phyloP scores from a whole-genome alignment of 2,113 vertebrate genomes.

The Halichoerus grypus region DNA sequence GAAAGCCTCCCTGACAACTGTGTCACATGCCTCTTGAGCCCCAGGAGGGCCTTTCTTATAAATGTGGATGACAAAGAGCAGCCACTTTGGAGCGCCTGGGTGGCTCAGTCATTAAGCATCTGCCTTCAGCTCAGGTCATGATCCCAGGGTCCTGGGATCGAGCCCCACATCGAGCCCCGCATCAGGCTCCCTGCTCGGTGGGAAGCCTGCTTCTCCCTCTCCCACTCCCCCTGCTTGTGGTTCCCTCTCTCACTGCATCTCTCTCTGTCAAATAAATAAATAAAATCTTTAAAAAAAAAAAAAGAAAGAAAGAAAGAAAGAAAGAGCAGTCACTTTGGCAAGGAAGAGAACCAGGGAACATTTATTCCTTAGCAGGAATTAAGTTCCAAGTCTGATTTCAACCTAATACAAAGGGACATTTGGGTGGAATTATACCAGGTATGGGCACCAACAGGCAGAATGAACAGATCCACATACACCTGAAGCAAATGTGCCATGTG shows the following conservation, averaged over 20 bases:
- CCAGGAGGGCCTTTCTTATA: background rate
- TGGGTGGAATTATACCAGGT: background rate
- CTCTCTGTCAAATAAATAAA: too few relatives aligned
- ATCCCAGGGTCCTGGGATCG: too few relatives aligned
- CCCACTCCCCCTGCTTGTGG: too few relatives aligned
- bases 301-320: too few relatives aligned
- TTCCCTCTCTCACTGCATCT: too few relatives aligned
- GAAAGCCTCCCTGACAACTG: constrained; percentile 6
- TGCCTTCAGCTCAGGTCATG: too few relatives aligned
- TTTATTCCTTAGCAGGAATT: background rate
- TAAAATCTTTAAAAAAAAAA: too few relatives aligned
- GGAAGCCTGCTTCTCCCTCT: too few relatives aligned
- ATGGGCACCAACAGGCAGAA: background rate
- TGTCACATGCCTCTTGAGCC: background rate
- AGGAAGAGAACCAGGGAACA: background rate
- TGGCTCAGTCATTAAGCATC: too few relatives aligned
- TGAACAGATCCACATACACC: background rate
- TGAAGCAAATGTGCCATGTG: background rate
- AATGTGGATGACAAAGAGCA: background rate
- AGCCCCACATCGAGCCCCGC: too few relatives aligned
- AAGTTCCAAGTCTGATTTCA: background rate
- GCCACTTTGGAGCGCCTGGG: too few relatives aligned
- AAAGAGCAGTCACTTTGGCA: background rate
- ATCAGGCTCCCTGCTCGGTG: too few relatives aligned
- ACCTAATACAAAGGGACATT: background rate